These are phyloP conservation scores for Ormia ochracea DNA, from an alignment of 2,888 invertebrate genomes.

Conservation along the genomic window DNA sequence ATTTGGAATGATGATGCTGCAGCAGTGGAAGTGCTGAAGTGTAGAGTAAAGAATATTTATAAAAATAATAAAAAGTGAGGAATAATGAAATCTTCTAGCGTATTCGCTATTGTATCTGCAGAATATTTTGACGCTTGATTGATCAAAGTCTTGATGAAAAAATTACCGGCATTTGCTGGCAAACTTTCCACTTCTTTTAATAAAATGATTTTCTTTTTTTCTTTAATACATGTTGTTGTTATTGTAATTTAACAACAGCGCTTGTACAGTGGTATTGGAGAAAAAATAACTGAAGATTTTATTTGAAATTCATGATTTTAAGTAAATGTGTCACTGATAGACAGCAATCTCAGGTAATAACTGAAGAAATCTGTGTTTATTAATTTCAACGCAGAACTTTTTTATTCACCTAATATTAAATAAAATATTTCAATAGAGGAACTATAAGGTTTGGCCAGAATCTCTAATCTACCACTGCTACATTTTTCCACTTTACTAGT, in stretches of 20 bases:
- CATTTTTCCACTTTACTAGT: too few relatives aligned
- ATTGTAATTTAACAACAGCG: conserved; percentile 22
- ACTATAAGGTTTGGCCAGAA: too few relatives aligned
- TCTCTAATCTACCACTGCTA: too few relatives aligned
- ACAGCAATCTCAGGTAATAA: too few relatives aligned
- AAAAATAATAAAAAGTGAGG: not conserved
- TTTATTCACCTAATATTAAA: too few relatives aligned
- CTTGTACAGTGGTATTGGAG: conserved; percentile 14
- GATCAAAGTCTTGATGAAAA: conserved; percentile 62
- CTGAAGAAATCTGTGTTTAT: too few relatives aligned
- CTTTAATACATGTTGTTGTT: not conserved
- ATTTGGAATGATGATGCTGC: conserved; percentile 25
- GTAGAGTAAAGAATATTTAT: not conserved
- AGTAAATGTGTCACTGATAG: too few relatives aligned
- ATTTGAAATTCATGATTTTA: too few relatives aligned
- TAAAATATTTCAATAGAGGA: too few relatives aligned
- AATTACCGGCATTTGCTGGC: conserved; percentile 54
- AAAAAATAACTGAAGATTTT: not conserved
- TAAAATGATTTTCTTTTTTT: conserved; percentile 1
- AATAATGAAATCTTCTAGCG: conserved; percentile 37
- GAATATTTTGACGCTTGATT: conserved; percentile 63
- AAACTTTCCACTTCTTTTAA: conserved; percentile 42
- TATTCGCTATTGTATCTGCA: conserved; percentile 35
- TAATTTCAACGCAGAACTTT: too few relatives aligned
- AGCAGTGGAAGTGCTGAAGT: conserved; percentile 39